A percentile compares a stretch with the other conserved stretches of the same genome.
Evolutionary conservation across 2,797 vertebrate species (phyloP).

Genomic region (Falco rusticolus): DNA sequence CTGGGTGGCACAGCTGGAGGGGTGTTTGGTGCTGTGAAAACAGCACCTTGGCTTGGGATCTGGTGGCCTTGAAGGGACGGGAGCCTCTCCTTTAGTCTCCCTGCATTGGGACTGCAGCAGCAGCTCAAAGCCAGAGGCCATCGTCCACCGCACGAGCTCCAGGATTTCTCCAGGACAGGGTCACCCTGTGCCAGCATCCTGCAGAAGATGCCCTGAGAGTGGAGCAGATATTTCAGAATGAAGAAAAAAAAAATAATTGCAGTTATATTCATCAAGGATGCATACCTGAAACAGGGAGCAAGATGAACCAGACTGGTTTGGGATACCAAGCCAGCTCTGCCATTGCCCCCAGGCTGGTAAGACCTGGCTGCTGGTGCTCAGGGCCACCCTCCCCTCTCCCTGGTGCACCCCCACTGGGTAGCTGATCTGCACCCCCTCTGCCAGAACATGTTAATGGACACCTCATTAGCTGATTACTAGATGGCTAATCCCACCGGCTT

Average conservation of each 20-base stretch:
- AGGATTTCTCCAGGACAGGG: not conserved
- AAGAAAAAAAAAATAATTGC: fast-evolving
- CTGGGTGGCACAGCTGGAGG: not conserved
- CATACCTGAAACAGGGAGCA: not conserved
- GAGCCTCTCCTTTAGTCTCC: not conserved
- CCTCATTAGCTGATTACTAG: not conserved
- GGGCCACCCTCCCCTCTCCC: not conserved
- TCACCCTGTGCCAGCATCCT: fast-evolving
- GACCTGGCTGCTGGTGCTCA: fast-evolving
- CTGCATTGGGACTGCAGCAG: not conserved
- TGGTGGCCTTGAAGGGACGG: not conserved
- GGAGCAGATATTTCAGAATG: not conserved
- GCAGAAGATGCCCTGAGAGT: not conserved
- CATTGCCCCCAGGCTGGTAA: not conserved
- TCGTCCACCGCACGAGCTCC: not conserved
- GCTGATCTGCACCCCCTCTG: not conserved
- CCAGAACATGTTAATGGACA: not conserved
- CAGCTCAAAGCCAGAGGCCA: not conserved
- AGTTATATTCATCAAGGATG: fast-evolving
- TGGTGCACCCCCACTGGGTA: not conserved
- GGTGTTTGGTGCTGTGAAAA: not conserved
- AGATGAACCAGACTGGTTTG: not conserved
- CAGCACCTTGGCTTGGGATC: not conserved
- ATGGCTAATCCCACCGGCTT: not conserved
- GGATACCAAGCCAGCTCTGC: not conserved